These are phyloP conservation scores for Drosophila rhopaloa DNA, from an alignment of 1,140 invertebrate genomes.

Conservation along the genomic window DNA sequence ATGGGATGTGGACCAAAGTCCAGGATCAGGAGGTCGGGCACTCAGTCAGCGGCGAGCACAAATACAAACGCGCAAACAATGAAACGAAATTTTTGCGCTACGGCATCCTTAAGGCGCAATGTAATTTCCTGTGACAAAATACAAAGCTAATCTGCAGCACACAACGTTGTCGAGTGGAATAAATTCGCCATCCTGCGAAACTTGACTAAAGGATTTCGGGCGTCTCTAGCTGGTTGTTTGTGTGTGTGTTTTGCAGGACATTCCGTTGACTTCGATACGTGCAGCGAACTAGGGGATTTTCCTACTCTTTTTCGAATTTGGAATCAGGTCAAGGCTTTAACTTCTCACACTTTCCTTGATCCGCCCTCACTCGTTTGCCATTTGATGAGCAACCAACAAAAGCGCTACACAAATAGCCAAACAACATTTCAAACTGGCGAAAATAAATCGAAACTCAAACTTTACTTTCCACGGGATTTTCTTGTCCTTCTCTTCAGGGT, in stretches of 20 bases:
- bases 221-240: background rate
- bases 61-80: conserved; percentile 63
- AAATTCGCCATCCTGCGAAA: conserved; percentile 51
- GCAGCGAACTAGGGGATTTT: conserved; percentile 48
- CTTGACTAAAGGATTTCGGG: conserved; percentile 69
- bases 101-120: conserved; percentile 78
- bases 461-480: conserved; percentile 40
- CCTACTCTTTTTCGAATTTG: conserved; percentile 16
- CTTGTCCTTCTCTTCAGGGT: conserved; percentile 9
- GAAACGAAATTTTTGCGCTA: conserved; percentile 75
- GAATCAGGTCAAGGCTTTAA: conserved; percentile 74
- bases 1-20: conserved; percentile 41
- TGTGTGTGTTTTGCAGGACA: conserved; percentile 38
- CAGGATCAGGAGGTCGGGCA: conserved; percentile 31
- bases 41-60: conserved; percentile 27
- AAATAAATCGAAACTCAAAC: conserved; percentile 75
- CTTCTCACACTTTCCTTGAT: conserved; percentile 53
- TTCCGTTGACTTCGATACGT: conserved; percentile 63
- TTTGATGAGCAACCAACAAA: conserved; percentile 72
- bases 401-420: conserved; percentile 59
- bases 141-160: conserved; percentile 78
- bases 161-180: conserved; percentile 44
- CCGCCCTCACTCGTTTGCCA: conserved; percentile 60
- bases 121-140: conserved; percentile 83
- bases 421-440: conserved; percentile 65